Evolutionary conservation across 2,797 vertebrate genomes (phyloP).

Genomic region (Melopsittacus undulatus): DNA sequence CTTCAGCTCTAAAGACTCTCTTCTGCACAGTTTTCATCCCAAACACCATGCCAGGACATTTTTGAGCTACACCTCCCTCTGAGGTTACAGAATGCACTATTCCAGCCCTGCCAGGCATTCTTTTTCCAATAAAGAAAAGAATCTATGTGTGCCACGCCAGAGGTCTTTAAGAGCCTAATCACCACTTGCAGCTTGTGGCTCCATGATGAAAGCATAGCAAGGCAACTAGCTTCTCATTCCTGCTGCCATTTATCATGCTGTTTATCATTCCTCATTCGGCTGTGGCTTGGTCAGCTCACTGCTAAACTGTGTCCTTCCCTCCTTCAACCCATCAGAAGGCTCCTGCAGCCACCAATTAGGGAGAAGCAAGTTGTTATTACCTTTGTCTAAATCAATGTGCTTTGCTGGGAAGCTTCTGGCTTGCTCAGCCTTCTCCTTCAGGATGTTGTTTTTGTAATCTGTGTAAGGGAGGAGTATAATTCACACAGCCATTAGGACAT

Average conservation of each 20-base stretch:
- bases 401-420: constrained; percentile 82
- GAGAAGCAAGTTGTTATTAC: constrained; percentile 71
- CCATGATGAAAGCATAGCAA: constrained; percentile 15
- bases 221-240: constrained; percentile 9
- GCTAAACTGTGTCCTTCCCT: not conserved
- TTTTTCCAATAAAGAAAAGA: not conserved
- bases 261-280: not conserved
- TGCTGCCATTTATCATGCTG: not conserved
- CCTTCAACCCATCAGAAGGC: not conserved
- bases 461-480: constrained; percentile 9
- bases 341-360: constrained; percentile 34
- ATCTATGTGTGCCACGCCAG: not conserved
- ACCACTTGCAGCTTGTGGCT: constrained; percentile 50
- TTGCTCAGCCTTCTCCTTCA: constrained; percentile 88
- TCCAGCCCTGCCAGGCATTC: constrained; percentile 9
- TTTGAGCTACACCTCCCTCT: not conserved
- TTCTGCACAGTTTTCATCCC: not conserved
- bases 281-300: constrained; percentile 2
- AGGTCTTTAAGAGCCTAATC: constrained; percentile 31
- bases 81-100: not conserved
- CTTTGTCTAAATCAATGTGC: constrained; percentile 90
- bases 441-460: constrained; percentile 98
- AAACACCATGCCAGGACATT: not conserved
- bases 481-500: not conserved
- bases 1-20: not conserved